Evolutionary conservation across 1,140 invertebrate species (phyloP).

Genomic region (Tetramorium parvispinum): DNA sequence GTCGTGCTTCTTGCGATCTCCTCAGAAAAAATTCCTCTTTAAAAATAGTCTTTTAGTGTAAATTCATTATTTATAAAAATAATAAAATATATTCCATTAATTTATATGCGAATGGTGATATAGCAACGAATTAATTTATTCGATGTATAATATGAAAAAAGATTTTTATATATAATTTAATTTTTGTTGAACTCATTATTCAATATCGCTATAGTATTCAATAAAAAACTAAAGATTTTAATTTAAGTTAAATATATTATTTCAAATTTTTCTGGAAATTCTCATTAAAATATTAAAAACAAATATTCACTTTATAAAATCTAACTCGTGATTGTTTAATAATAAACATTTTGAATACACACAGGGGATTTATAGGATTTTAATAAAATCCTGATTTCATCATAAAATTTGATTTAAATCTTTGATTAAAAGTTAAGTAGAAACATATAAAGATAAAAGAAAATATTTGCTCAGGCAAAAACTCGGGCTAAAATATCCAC

Average conservation of each 20-base stretch:
- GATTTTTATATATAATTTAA: neutral
- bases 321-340: neutral
- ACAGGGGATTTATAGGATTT: neutral
- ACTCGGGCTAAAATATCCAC: neutral
- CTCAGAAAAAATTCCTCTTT: neutral
- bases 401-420: neutral
- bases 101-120: neutral
- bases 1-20: neutral
- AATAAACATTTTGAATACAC: neutral
- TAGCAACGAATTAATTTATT: neutral
- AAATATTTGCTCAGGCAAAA: neutral
- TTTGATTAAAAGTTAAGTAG: neutral
- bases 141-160: neutral
- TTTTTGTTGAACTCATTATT: neutral
- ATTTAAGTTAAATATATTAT: neutral
- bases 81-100: neutral
- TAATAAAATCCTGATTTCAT: neutral
- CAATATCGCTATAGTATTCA: neutral
- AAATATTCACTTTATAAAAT: neutral
- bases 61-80: constrained; percentile 17
- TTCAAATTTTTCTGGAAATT: neutral
- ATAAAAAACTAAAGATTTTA: neutral
- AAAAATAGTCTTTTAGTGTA: neutral
- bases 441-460: neutral
- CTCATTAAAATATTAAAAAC: neutral